Conservation (phyloP, 2,797 vertebrate genomes). For the Semotilus atromaculatus region DNA sequence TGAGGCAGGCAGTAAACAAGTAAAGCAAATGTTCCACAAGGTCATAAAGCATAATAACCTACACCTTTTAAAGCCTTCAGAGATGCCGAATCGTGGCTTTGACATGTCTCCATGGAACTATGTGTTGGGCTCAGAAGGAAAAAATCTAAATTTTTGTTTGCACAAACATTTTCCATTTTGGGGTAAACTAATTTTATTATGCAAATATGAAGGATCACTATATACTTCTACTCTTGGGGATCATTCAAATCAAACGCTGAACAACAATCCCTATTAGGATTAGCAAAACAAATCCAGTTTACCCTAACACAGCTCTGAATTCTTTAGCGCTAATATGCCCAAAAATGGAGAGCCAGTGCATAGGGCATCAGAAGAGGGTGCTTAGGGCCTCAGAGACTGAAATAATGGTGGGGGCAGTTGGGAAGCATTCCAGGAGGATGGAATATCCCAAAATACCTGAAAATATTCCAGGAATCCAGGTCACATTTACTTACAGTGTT, state of each 20-base stretch:
- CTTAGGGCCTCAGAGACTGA: slow-evolving; percentile 58
- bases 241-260: slow-evolving; percentile 47
- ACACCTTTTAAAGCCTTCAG: slow-evolving; percentile 24
- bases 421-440: slow-evolving; percentile 65
- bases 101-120: slow-evolving; percentile 20
- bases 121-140: slow-evolving; percentile 23
- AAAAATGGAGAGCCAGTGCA: slow-evolving; percentile 69
- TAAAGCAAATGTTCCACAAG: slow-evolving; percentile 67
- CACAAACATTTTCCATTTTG: slow-evolving; percentile 31
- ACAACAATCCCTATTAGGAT: slow-evolving; percentile 46
- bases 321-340: slow-evolving; percentile 61
- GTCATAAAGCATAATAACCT: slow-evolving; percentile 42
- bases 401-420: slow-evolving; percentile 51
- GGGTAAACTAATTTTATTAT: slow-evolving; percentile 38
- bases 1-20: slow-evolving; percentile 75
- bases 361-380: slow-evolving; percentile 61
- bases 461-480: slow-evolving; percentile 88
- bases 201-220: slow-evolving; percentile 43
- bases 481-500: slow-evolving; percentile 81
- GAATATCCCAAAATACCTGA: slow-evolving; percentile 80
- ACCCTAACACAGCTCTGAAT: slow-evolving; percentile 44
- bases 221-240: slow-evolving; percentile 45
- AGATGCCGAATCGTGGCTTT: slow-evolving; percentile 5
- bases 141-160: slow-evolving; percentile 6
- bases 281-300: slow-evolving; percentile 55